These are phyloP conservation scores for Aldabrachelys gigantea DNA, from an alignment of 2,113 vertebrate species.

Conservation along the genomic window DNA sequence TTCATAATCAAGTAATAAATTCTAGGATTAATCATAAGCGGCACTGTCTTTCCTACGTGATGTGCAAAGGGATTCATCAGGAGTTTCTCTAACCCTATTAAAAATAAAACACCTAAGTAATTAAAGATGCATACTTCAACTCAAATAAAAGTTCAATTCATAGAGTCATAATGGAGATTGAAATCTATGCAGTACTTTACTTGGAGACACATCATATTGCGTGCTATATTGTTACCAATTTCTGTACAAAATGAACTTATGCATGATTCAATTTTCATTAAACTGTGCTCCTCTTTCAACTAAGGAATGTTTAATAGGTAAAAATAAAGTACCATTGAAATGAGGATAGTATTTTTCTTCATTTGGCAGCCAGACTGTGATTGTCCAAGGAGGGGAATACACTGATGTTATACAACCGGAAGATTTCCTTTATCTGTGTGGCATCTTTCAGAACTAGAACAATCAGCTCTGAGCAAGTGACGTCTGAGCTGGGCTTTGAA, in stretches of 20 bases:
- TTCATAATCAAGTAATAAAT: constrained; percentile 79
- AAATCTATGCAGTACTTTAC: neutral
- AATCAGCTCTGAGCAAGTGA: constrained; percentile 13
- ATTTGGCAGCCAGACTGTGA: neutral
- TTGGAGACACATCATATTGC: neutral
- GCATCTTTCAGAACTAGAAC: constrained; percentile 15
- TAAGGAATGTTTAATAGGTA: neutral
- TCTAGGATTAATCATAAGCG: constrained; percentile 55
- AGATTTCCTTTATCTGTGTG: constrained; percentile 3
- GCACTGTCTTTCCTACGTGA: constrained; percentile 26
- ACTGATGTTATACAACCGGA: neutral
- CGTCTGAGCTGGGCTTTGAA: constrained; percentile 9
- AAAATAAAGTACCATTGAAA: neutral
- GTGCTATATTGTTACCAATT: neutral
- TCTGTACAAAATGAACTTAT: neutral
- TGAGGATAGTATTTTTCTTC: neutral
- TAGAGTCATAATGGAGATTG: neutral
- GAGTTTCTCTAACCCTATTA: constrained; percentile 24
- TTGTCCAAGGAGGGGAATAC: fast-evolving
- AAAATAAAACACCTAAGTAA: constrained; percentile 18
- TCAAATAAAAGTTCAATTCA: neutral
- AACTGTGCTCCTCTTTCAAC: neutral
- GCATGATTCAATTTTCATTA: neutral
- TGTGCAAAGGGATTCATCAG: constrained; percentile 24
- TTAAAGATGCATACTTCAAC: neutral